Evolutionary conservation across 2,888 invertebrate genomes (phyloP).

Genomic region (Tachina grossa): DNA sequence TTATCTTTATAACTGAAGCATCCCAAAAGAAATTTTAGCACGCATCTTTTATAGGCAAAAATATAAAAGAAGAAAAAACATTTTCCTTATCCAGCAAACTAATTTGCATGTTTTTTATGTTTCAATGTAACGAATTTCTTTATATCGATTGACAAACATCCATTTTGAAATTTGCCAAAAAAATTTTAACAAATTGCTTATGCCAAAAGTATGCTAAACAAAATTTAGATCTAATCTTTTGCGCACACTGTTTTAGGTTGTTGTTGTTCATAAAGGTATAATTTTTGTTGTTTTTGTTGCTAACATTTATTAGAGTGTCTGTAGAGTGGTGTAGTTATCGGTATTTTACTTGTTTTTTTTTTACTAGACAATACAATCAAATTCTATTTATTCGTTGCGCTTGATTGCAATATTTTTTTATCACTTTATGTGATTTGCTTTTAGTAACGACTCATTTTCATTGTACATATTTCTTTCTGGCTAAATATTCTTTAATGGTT

Average conservation of each 20-base stretch:
- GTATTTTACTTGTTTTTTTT: not conserved
- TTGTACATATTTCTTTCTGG: slow-evolving; percentile 25
- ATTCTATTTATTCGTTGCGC: slow-evolving; percentile 78
- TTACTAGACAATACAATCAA: slow-evolving; percentile 6
- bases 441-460: not conserved
- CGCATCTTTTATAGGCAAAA: slow-evolving; percentile 21
- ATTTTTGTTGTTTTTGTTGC: not conserved
- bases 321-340: slow-evolving; percentile 46
- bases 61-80: slow-evolving; percentile 14
- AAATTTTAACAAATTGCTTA: slow-evolving; percentile 25
- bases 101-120: slow-evolving; percentile 76
- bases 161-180: slow-evolving; percentile 1
- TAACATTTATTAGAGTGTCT: slow-evolving; percentile 45
- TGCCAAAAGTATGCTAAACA: slow-evolving; percentile 16
- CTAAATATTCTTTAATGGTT: slow-evolving; percentile 68
- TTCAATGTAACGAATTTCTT: slow-evolving; percentile 78
- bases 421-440: slow-evolving; percentile 33
- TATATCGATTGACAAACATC: slow-evolving; percentile 28
- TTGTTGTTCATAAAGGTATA: slow-evolving; percentile 42
- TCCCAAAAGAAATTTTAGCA: slow-evolving; percentile 60
- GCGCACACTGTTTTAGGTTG: slow-evolving; percentile 32
- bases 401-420: slow-evolving; percentile 70
- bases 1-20: not conserved
- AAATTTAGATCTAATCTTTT: slow-evolving; percentile 33
- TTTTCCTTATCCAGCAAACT: slow-evolving; percentile 33